Evolutionary conservation across 2,797 vertebrate genomes (phyloP).

Genomic region (Hafferia zeledoni): DNA sequence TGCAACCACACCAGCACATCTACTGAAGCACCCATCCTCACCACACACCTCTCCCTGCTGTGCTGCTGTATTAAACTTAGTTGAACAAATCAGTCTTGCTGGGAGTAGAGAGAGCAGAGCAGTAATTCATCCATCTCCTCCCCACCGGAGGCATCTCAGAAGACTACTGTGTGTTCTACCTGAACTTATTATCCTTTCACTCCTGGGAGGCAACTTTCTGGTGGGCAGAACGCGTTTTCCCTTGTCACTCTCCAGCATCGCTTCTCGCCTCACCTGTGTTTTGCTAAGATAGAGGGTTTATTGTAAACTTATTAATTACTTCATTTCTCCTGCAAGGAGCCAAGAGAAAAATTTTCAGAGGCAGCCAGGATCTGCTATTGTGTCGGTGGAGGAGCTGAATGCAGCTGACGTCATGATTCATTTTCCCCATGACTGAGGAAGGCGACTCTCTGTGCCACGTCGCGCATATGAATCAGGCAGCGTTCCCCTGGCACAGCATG

Average conservation of each 20-base stretch:
- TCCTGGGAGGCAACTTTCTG: slow-evolving; percentile 55
- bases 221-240: not conserved
- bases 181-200: slow-evolving; percentile 1
- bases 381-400: slow-evolving; percentile 33
- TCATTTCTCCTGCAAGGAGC: slow-evolving; percentile 66
- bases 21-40: not conserved
- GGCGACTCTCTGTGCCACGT: slow-evolving; percentile 22
- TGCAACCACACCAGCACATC: rapidly evolving
- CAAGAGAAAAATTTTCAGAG: slow-evolving; percentile 28
- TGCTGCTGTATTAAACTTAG: not conserved
- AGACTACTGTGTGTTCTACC: not conserved
- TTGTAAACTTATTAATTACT: slow-evolving; percentile 78
- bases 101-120: not conserved
- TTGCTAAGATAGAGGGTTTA: slow-evolving; percentile 72
- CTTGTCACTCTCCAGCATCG: slow-evolving; percentile 43
- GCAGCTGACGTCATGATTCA: slow-evolving; percentile 63
- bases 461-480: slow-evolving; percentile 61
- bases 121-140: slow-evolving; percentile 4
- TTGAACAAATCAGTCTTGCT: not conserved
- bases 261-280: slow-evolving; percentile 53
- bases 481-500: slow-evolving; percentile 38
- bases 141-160: not conserved
- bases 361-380: slow-evolving; percentile 62
- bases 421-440: slow-evolving; percentile 71
- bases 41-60: not conserved